phyloP scores from a whole-genome alignment of 2,113 vertebrate genomes.

The Murina feae region DNA sequence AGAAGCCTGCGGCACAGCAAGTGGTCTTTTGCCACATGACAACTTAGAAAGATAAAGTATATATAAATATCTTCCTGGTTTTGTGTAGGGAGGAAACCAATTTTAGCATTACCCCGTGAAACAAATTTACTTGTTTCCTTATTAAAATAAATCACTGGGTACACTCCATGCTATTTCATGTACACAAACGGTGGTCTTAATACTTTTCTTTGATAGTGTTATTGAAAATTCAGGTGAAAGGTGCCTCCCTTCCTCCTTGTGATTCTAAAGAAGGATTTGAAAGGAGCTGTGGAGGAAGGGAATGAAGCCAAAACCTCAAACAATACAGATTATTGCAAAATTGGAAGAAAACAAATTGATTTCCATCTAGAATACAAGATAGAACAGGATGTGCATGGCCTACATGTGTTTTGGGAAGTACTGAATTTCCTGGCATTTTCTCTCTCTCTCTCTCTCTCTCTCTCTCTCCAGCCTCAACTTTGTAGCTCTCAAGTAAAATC shows the following conservation, averaged over 20 bases:
- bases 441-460: background rate
- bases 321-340: slow-evolving; percentile 45
- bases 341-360: slow-evolving; percentile 32
- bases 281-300: background rate
- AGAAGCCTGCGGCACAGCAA: slow-evolving; percentile 90
- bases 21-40: slow-evolving; percentile 91
- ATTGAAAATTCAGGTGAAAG: slow-evolving; percentile 54
- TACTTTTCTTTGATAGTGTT: slow-evolving; percentile 52
- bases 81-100: slow-evolving; percentile 75
- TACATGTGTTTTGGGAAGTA: background rate
- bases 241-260: background rate
- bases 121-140: slow-evolving; percentile 73
- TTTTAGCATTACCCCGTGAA: slow-evolving; percentile 74
- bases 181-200: background rate
- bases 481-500: slow-evolving; percentile 4
- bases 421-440: background rate
- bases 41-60: slow-evolving; percentile 96
- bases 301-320: background rate
- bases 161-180: background rate
- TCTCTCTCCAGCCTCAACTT: background rate
- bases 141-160: slow-evolving; percentile 54
- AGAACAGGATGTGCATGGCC: background rate
- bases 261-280: slow-evolving; percentile 46
- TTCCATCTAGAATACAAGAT: background rate
- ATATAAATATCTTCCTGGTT: slow-evolving; percentile 89